These are phyloP conservation scores for Muscicapa adusta DNA, from an alignment of 2,113 vertebrate species.

Conservation along the genomic window DNA sequence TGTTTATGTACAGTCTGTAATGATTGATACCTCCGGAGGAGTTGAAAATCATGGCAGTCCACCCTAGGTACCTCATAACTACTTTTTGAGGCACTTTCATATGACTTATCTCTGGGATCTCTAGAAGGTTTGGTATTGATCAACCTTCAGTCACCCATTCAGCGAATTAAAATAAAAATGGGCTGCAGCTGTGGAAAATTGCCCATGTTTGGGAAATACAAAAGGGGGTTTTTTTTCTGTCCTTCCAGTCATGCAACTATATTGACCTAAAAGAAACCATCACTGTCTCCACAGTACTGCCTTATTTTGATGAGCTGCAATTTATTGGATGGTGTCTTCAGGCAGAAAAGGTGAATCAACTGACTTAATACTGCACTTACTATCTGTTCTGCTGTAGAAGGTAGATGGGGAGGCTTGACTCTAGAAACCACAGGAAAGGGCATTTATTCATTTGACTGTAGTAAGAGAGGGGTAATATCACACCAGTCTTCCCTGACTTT, in stretches of 20 bases:
- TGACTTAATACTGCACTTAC: background rate
- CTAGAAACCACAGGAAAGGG: background rate
- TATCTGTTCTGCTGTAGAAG: background rate
- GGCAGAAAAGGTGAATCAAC: background rate
- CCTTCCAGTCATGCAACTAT: background rate
- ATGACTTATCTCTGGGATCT: background rate
- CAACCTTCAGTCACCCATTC: background rate
- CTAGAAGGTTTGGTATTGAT: background rate
- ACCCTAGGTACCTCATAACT: background rate
- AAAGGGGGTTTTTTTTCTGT: background rate
- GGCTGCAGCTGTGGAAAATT: background rate
- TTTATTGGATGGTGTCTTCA: background rate
- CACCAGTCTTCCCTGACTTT: background rate
- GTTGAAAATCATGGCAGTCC: background rate
- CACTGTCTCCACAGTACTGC: background rate
- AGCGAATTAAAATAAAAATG: background rate
- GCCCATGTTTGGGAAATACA: background rate
- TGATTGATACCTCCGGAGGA: background rate
- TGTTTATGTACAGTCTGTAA: background rate
- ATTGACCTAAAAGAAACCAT: background rate
- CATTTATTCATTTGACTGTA: background rate
- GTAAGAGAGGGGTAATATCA: background rate
- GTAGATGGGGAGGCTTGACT: background rate
- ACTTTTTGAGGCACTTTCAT: background rate
- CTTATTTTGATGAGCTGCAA: background rate